A percentile compares a stretch with the other conserved stretches of the same genome.
These are phyloP conservation scores for Acanthochromis polyacanthus DNA, from an alignment of 2,113 vertebrate genomes.

Conservation along the genomic window DNA sequence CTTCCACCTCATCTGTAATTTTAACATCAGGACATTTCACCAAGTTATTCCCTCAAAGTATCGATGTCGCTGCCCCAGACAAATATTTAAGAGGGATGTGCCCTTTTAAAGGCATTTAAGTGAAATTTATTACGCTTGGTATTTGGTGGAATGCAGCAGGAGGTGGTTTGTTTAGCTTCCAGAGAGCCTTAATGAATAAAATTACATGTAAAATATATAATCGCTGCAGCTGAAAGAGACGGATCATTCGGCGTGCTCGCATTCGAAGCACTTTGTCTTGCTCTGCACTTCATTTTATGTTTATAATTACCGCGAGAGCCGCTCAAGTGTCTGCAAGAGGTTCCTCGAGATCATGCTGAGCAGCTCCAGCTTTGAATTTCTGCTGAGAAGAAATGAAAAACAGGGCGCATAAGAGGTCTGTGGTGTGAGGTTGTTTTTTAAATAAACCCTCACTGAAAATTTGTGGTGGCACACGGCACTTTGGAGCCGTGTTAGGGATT, in stretches of 20 bases:
- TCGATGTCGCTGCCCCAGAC: neutral
- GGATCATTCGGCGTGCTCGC: conserved; percentile 22
- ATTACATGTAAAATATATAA: conserved; percentile 2
- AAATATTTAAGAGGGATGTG: conserved; percentile 10
- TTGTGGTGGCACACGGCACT: conserved; percentile 73
- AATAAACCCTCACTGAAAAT: conserved; percentile 69
- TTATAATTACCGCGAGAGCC: conserved; percentile 26
- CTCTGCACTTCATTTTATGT: conserved; percentile 4
- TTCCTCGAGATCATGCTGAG: conserved; percentile 29
- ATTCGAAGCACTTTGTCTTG: conserved; percentile 14
- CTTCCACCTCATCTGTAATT: conserved; percentile 20
- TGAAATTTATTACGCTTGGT: conserved; percentile 1
- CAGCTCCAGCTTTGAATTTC: conserved; percentile 53
- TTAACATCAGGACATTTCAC: neutral
- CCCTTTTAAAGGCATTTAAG: conserved; percentile 17
- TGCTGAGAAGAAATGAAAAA: conserved; percentile 63
- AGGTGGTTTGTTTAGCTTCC: conserved; percentile 34
- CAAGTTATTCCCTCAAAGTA: neutral
- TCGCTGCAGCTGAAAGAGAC: conserved; percentile 19
- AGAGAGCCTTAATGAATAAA: conserved; percentile 4
- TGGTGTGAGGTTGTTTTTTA: conserved; percentile 78
- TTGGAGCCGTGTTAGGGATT: conserved; percentile 74
- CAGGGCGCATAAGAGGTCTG: conserved; percentile 69
- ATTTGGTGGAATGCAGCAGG: conserved; percentile 10
- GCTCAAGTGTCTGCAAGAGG: conserved; percentile 30